Evolutionary conservation across 37 sponge, comb jelly and placozoan species (phyloP).

Genomic region (Diacarnus erythraeanus): DNA sequence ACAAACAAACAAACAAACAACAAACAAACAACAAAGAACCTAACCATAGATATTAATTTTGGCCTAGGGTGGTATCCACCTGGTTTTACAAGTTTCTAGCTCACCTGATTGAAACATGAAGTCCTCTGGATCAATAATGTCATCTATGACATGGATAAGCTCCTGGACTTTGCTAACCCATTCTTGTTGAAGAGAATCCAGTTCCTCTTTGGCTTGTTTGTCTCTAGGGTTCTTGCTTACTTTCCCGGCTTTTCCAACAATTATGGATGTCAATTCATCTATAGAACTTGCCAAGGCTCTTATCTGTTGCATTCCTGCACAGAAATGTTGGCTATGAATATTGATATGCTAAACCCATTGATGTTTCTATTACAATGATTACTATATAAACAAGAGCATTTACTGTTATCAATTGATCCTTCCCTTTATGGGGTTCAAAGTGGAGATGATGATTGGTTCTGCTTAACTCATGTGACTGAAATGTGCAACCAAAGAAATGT

Average conservation of each 20-base stretch:
- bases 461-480: slow-evolving; percentile 51
- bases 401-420: slow-evolving; percentile 43
- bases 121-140: slow-evolving; percentile 72
- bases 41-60: slow-evolving; percentile 32
- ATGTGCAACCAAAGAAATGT: slow-evolving; percentile 63
- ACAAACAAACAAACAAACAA: slow-evolving; percentile 19
- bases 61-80: slow-evolving; percentile 12
- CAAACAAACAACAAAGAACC: slow-evolving; percentile 22
- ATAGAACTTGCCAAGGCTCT: slow-evolving; percentile 48
- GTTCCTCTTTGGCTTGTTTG: slow-evolving; percentile 22
- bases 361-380: not conserved
- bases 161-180: slow-evolving; percentile 75
- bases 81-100: not conserved
- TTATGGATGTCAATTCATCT: slow-evolving; percentile 62
- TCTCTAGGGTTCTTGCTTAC: slow-evolving; percentile 51
- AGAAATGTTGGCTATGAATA: not conserved
- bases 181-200: slow-evolving; percentile 54
- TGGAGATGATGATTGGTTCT: slow-evolving; percentile 85
- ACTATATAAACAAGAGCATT: not conserved
- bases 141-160: slow-evolving; percentile 73
- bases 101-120: slow-evolving; percentile 71
- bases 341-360: slow-evolving; percentile 48
- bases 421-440: slow-evolving; percentile 66
- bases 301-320: slow-evolving; percentile 40
- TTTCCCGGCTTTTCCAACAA: slow-evolving; percentile 59